Evolutionary conservation across 2,888 invertebrate genomes (phyloP).

Genomic region (Acrocyrtus sp.): DNA sequence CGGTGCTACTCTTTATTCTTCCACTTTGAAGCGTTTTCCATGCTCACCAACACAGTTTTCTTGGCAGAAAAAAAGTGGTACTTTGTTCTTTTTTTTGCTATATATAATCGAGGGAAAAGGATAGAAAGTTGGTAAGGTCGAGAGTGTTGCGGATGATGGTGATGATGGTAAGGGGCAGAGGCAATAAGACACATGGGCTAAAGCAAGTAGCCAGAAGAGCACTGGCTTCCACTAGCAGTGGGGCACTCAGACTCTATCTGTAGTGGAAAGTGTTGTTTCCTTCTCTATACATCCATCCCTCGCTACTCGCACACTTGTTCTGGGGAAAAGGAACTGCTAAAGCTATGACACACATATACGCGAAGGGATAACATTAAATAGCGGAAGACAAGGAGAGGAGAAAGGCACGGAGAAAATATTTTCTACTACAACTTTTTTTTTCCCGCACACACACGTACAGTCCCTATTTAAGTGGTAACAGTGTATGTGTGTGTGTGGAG

Average conservation of each 20-base stretch:
- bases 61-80: too few species aligned
- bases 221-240: slow-evolving; percentile 41
- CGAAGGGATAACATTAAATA: background rate
- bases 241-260: slow-evolving; percentile 50
- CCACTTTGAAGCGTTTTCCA: too few species aligned
- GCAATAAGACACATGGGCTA: slow-evolving; percentile 50
- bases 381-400: slow-evolving; percentile 10
- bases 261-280: slow-evolving; percentile 15
- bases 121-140: slow-evolving; percentile 37
- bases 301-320: background rate
- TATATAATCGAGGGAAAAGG: too few species aligned
- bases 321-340: background rate
- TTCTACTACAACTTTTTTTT: background rate
- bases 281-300: background rate
- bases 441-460: too few species aligned
- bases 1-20: too few species aligned
- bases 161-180: slow-evolving; percentile 20
- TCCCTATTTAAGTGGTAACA: too few species aligned
- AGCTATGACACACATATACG: background rate
- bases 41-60: too few species aligned
- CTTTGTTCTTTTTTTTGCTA: too few species aligned
- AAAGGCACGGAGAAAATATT: background rate
- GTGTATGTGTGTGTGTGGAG: too few species aligned
- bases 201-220: slow-evolving; percentile 50
- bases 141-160: slow-evolving; percentile 37